Conservation (phyloP, 2,113 vertebrate genomes). For the Microcebus ravelobensis region DNA sequence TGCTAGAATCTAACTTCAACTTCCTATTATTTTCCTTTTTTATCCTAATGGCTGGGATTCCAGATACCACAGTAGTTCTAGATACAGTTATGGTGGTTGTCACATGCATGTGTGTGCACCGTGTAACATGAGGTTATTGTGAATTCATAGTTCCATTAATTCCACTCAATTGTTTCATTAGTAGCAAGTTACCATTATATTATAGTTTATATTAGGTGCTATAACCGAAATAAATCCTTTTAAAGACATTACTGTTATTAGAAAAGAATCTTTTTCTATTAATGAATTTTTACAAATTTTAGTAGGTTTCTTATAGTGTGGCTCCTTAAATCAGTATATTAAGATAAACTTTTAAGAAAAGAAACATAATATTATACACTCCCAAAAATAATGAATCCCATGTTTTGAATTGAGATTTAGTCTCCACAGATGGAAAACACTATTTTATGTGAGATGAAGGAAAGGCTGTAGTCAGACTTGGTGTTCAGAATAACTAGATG, state of each 20-base stretch:
- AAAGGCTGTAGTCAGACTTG: neutral
- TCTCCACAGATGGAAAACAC: neutral
- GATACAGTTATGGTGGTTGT: neutral
- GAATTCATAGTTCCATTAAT: neutral
- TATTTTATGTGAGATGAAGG: neutral
- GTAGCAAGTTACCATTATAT: neutral
- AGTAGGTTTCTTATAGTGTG: neutral
- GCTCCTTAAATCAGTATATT: neutral
- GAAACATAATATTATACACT: accelerated
- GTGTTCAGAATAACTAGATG: neutral
- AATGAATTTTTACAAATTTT: neutral
- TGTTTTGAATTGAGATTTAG: neutral
- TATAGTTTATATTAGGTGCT: neutral
- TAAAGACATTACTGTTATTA: neutral
- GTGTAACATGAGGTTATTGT: neutral
- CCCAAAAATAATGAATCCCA: neutral
- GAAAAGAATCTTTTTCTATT: neutral
- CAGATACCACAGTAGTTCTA: neutral
- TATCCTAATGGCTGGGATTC: neutral
- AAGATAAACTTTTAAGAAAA: neutral
- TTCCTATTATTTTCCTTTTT: neutral
- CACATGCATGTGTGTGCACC: neutral
- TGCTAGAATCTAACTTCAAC: neutral
- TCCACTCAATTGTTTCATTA: neutral
- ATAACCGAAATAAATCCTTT: neutral